These are phyloP conservation scores for Bembecia ichneumoniformis DNA, from an alignment of 2,888 invertebrate genomes.

Conservation along the genomic window DNA sequence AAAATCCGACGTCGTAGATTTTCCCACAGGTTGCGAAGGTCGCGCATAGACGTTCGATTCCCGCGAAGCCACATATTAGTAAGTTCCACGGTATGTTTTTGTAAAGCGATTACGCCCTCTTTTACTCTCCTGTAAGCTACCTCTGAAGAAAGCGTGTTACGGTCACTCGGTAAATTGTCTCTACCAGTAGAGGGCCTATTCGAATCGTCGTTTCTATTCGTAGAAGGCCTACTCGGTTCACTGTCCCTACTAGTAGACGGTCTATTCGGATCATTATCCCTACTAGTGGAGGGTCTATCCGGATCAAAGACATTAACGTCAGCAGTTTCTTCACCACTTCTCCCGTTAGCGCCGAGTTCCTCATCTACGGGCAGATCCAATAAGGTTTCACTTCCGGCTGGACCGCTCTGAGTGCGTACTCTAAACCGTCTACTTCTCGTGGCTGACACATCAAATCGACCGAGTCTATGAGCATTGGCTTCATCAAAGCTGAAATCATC, in stretches of 20 bases:
- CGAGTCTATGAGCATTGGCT: conserved; percentile 16
- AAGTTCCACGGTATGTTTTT: conserved; percentile 46
- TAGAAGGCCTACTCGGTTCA: conserved; percentile 37
- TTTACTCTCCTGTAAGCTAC: conserved; percentile 56
- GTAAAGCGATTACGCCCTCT: conserved; percentile 45
- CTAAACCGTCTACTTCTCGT: conserved; percentile 39
- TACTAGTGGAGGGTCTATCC: conserved; percentile 46
- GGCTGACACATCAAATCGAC: conserved; percentile 32
- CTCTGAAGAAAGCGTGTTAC: conserved; percentile 35
- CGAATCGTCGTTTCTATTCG: conserved; percentile 28
- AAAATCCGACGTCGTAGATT: conserved; percentile 74
- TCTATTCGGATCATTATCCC: conserved; percentile 22
- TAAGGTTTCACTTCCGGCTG: conserved; percentile 11
- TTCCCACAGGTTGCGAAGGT: conserved; percentile 76
- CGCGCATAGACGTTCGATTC: conserved; percentile 60
- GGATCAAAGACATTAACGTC: conserved; percentile 18
- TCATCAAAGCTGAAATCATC: conserved; percentile 21
- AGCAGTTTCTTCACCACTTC: conserved; percentile 9
- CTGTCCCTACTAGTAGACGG: conserved; percentile 10
- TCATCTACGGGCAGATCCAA: conserved; percentile 3
- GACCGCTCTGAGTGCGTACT: conserved; percentile 36
- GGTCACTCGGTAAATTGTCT: conserved; percentile 39
- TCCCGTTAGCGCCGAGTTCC: conserved; percentile 9
- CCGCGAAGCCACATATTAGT: conserved; percentile 58
- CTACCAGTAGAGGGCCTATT: conserved; percentile 48